Base-by-base conservation (phyloP, 2,888 invertebrate species). In the Ganaspis brasiliensis region DNA sequence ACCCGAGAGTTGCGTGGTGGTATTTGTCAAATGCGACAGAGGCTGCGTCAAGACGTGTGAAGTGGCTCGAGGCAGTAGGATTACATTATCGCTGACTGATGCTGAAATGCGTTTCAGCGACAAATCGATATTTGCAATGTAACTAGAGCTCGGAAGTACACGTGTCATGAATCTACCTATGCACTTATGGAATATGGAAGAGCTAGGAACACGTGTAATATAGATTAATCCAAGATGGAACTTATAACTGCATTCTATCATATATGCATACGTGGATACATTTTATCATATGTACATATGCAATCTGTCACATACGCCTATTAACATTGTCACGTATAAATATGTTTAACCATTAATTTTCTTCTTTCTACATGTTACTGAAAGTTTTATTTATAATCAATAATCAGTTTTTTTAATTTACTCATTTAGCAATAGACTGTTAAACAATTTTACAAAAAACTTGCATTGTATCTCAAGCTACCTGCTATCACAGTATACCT, bases 1-100 rank as follows among this genome's bases (percentile, higher is more conserved):
- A 67, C 67, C 45, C 24, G 14, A 24, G 24, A 21, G 45, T 67
- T 67, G 67, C 67, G 40, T 67, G 45, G 67, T 45, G 67, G 67
- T 67, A 67, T 67, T 67, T 67, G 67, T 67, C 67, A 67, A 67
- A 67, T 67, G 67, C 67, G 67, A 40, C 67, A 24, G 67, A 67
- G 21, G 67, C 67, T 67, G 67, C 67, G 67, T 40, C 67, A 67
- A 67, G 67, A 67, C 67, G 67, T 67, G 67, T 24, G 67, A 67
- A 67, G 67, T 24, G 67, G 67, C 67, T 45, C 40, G 63, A 63
- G 37, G 35, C 35, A 37, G 63, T 63, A n/a, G 37, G 37, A 63
- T 63, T 63, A 63, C 63, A 63, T 63, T 63, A 63, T 63, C 19
- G 63, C 45, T 45, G 67, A 67, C 67, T 67, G 67, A 67, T 45